Evolutionary conservation across 2,888 invertebrate genomes (phyloP).

Genomic region (Lepas anatifera): DNA sequence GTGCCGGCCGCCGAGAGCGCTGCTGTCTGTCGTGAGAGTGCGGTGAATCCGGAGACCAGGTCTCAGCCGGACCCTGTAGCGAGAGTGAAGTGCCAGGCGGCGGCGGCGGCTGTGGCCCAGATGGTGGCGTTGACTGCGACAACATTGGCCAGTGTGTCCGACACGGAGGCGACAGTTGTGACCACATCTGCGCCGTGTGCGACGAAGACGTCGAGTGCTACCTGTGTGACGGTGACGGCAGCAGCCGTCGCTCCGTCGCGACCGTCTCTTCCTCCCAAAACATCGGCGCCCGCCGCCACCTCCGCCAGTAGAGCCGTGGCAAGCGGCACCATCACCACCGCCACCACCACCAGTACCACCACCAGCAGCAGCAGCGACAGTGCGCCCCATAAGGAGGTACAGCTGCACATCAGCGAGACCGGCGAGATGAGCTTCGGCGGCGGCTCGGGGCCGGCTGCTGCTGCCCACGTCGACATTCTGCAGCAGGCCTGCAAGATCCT

Average conservation of each 20-base stretch:
- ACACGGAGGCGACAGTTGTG: not conserved
- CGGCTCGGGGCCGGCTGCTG: slow-evolving; percentile 18
- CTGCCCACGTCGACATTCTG: not conserved
- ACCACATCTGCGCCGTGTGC: not conserved
- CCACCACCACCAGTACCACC: too few species aligned
- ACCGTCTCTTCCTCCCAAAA: not conserved
- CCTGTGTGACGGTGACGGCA: not conserved
- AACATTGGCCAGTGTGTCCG: not conserved
- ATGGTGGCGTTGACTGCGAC: not conserved
- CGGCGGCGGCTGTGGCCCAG: too few species aligned
- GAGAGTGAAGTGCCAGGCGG: too few species aligned
- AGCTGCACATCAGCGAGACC: slow-evolving; percentile 50
- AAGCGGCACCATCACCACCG: too few species aligned
- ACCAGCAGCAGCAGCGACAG: too few species aligned
- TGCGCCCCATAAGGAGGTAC: slow-evolving; percentile 53
- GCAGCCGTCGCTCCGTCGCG: not conserved
- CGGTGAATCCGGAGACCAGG: too few species aligned
- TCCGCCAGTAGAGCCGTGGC: too few species aligned
- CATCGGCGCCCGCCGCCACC: too few species aligned
- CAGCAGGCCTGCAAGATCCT: slow-evolving; percentile 8
- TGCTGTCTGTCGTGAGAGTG: too few species aligned
- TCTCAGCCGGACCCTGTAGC: too few species aligned
- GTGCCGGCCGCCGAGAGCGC: too few species aligned
- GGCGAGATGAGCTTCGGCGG: slow-evolving; percentile 46
- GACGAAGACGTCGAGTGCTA: not conserved